Evolutionary conservation across 2,113 vertebrate species (phyloP).

Genomic region (Melanostigma gelatinosum): DNA sequence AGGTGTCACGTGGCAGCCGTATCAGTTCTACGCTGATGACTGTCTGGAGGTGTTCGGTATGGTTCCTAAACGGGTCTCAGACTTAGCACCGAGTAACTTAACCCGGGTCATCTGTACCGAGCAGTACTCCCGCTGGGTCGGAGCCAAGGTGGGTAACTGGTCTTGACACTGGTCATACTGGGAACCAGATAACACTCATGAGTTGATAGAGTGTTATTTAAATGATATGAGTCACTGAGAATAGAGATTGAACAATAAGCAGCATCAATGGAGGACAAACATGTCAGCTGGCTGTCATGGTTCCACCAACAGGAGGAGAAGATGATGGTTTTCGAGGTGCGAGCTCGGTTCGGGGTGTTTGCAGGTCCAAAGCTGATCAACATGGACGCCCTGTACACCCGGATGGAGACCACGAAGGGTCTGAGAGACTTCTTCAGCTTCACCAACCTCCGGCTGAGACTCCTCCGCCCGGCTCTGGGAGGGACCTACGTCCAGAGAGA

Average conservation of each 20-base stretch:
- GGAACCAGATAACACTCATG: neutral
- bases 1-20: slow-evolving; percentile 92
- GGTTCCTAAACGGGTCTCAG: slow-evolving; percentile 91
- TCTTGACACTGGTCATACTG: neutral
- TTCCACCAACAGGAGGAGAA: slow-evolving; percentile 85
- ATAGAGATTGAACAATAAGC: neutral
- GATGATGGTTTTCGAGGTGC: slow-evolving; percentile 95
- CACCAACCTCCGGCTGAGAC: slow-evolving; percentile 93
- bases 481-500: slow-evolving; percentile 94
- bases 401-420: slow-evolving; percentile 95
- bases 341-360: slow-evolving; percentile 93
- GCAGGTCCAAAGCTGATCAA: slow-evolving; percentile 94
- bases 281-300: neutral
- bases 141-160: slow-evolving; percentile 81
- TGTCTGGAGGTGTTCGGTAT: slow-evolving; percentile 95
- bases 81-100: slow-evolving; percentile 90
- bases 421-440: slow-evolving; percentile 98
- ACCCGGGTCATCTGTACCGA: slow-evolving; percentile 98
- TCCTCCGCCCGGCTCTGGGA: slow-evolving; percentile 92
- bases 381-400: slow-evolving; percentile 94
- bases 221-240: neutral
- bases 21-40: slow-evolving; percentile 96
- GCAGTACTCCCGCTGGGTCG: slow-evolving; percentile 94
- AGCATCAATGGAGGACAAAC: neutral
- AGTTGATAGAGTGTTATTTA: neutral